Percentiles rank a stretch among this genome's conserved stretches.
These are phyloP conservation scores for Pristionchus japonicus DNA, from an alignment of 2,888 invertebrate species.

Conservation along the genomic window DNA sequence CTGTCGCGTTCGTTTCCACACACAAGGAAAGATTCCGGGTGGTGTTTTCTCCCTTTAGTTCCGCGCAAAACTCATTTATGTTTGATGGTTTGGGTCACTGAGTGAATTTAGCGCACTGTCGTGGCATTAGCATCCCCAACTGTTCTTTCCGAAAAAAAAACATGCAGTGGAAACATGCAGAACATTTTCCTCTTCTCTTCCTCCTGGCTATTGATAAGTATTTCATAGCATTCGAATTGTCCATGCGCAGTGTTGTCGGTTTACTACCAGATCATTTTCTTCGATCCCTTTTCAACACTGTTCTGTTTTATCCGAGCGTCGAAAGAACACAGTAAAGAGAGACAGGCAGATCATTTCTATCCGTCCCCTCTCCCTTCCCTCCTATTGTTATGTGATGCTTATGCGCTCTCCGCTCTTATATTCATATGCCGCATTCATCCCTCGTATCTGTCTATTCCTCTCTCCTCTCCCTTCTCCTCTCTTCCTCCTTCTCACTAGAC, in stretches of 20 bases:
- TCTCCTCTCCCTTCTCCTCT: background rate
- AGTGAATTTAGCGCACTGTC: background rate
- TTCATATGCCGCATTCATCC: conserved; percentile 38
- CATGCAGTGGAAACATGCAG: too few species aligned
- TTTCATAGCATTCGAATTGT: too few species aligned
- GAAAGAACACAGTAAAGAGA: too few species aligned
- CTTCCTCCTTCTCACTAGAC: background rate
- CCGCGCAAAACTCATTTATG: background rate
- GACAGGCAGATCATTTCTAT: background rate
- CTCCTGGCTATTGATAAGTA: too few species aligned
- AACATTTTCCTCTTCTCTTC: background rate
- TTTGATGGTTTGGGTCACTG: background rate
- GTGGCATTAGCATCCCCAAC: background rate
- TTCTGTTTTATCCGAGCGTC: too few species aligned
- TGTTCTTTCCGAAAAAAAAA: background rate
- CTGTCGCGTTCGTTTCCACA: background rate
- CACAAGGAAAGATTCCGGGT: background rate
- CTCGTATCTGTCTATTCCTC: background rate
- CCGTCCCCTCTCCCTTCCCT: background rate
- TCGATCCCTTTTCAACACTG: too few species aligned
- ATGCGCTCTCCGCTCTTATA: conserved; percentile 17
- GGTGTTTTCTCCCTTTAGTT: background rate
- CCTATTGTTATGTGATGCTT: conserved; percentile 18
- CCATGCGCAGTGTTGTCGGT: too few species aligned
- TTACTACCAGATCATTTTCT: too few species aligned